phyloP scores from a whole-genome alignment of 1,140 invertebrate genomes.

The Ips typographus region DNA sequence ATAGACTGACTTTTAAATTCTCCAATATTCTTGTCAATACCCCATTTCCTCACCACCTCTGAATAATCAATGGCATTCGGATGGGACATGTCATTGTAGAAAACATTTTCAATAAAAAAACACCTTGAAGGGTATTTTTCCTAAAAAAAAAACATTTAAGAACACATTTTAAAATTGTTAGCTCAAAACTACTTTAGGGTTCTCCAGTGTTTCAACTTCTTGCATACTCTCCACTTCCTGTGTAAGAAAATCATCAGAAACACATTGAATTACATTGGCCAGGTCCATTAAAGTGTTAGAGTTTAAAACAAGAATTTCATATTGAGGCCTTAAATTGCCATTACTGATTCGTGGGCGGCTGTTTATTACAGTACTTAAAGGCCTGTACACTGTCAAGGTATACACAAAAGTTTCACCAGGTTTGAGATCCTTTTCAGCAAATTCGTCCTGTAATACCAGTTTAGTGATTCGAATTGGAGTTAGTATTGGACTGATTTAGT shows the following conservation, averaged over 20 bases:
- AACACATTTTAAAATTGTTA: slow-evolving; percentile 21
- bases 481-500: background rate
- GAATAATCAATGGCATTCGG: slow-evolving; percentile 61
- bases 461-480: no score
- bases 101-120: slow-evolving; percentile 67
- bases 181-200: slow-evolving; percentile 53
- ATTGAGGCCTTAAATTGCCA: slow-evolving; percentile 43
- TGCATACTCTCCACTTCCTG: slow-evolving; percentile 58
- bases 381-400: slow-evolving; percentile 49
- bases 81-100: slow-evolving; percentile 65
- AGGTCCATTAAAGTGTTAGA: slow-evolving; percentile 60
- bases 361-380: slow-evolving; percentile 40
- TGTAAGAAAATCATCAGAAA: slow-evolving; percentile 56
- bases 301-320: slow-evolving; percentile 57
- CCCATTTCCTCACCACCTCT: slow-evolving; percentile 62
- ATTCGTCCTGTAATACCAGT: background rate
- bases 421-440: slow-evolving; percentile 28
- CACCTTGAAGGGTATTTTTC: slow-evolving; percentile 64
- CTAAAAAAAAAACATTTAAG: slow-evolving; percentile 47
- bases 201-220: slow-evolving; percentile 38
- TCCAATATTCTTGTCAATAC: slow-evolving; percentile 53
- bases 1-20: slow-evolving; percentile 57
- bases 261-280: slow-evolving; percentile 60
- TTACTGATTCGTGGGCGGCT: slow-evolving; percentile 12
- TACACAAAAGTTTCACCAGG: slow-evolving; percentile 49